phyloP scores from a whole-genome alignment of 2,888 invertebrate genomes.

The Cryptus viduatorius region DNA sequence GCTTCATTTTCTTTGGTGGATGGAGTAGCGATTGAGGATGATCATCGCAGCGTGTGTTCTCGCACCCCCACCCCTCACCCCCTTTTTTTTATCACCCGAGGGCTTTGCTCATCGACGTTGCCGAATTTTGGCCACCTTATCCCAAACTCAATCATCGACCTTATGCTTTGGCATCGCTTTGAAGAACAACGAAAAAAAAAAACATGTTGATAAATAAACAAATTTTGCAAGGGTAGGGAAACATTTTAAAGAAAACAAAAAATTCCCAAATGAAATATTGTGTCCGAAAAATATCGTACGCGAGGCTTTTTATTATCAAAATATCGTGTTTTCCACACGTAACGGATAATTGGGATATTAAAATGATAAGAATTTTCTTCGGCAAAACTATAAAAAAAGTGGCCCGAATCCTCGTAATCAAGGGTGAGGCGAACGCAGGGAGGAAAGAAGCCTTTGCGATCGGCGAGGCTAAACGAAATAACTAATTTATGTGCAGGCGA shows the following conservation, averaged over 20 bases:
- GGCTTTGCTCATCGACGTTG: not conserved
- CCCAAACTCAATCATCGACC: not conserved
- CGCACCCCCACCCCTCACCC: not conserved
- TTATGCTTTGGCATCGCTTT: not conserved
- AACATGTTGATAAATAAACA: too few species aligned
- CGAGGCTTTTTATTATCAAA: too few species aligned
- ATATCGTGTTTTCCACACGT: too few species aligned
- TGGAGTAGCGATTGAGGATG: constrained; percentile 22
- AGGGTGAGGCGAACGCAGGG: not conserved
- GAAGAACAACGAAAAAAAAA: not conserved
- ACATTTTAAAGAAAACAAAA: too few species aligned
- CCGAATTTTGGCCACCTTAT: not conserved
- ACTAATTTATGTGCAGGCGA: constrained; percentile 71
- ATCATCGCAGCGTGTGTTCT: constrained; percentile 27
- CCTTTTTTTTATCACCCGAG: constrained; percentile 5
- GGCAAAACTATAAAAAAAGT: not conserved
- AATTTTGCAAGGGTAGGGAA: too few species aligned
- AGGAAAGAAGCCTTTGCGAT: constrained; percentile 33
- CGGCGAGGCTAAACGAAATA: constrained; percentile 67
- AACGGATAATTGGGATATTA: too few species aligned
- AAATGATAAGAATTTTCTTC: too few species aligned
- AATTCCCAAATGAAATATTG: too few species aligned
- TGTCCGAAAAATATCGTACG: too few species aligned
- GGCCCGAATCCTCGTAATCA: not conserved
- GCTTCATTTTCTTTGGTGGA: constrained; percentile 15